A percentile compares a stretch with the other conserved stretches of the same genome.
Evolutionary conservation across 2,113 vertebrate genomes (phyloP).

Genomic region (Parus major): DNA sequence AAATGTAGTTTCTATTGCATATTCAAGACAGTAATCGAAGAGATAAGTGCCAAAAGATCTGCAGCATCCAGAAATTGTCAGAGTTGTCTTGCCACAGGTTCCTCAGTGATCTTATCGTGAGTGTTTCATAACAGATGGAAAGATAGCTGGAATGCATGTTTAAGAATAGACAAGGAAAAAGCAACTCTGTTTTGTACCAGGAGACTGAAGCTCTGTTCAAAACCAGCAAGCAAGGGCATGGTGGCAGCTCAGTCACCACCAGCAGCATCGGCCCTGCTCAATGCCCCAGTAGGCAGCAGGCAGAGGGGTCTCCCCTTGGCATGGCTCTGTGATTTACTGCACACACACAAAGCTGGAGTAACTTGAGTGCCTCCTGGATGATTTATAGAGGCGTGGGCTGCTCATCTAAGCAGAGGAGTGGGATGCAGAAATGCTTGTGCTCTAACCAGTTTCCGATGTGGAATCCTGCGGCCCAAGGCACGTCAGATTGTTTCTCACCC

Average conservation of each 20-base stretch:
- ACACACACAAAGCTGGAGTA: not conserved
- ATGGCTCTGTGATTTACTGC: not conserved
- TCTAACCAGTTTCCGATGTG: conserved; percentile 41
- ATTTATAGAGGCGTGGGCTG: conserved; percentile 44
- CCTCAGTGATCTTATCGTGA: conserved; percentile 37
- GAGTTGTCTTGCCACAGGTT: conserved; percentile 42
- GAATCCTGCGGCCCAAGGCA: not conserved
- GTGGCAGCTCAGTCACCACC: not conserved
- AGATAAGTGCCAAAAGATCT: conserved; percentile 33
- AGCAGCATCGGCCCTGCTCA: not conserved
- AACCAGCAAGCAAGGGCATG: not conserved
- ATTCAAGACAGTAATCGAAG: conserved; percentile 24
- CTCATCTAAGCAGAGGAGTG: conserved; percentile 41
- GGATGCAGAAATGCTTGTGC: conserved; percentile 36
- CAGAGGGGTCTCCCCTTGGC: not conserved
- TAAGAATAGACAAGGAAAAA: not conserved
- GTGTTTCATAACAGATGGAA: conserved; percentile 31
- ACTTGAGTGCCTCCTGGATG: not conserved
- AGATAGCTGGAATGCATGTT: not conserved
- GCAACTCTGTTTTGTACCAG: not conserved
- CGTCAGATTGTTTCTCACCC: not conserved
- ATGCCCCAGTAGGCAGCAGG: not conserved
- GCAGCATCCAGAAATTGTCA: conserved; percentile 32
- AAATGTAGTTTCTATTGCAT: conserved; percentile 40
- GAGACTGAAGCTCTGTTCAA: not conserved